Conservation (phyloP, 2,797 vertebrate genomes). For the Neosilurus mollespiculum region DNA sequence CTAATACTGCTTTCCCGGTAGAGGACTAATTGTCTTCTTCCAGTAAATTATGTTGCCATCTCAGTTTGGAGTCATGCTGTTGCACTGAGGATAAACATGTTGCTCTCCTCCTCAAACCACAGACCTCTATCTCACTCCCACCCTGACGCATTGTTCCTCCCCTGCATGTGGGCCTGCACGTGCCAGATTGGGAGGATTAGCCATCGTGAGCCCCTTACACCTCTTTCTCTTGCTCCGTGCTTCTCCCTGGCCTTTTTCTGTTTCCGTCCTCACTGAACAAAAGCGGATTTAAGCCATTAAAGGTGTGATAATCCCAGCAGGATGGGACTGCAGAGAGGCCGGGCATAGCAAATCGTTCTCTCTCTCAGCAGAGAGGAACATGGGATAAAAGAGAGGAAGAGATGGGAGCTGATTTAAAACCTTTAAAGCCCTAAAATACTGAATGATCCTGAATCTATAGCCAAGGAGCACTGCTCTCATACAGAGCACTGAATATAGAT, state of each 20-base stretch:
- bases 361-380: conserved; percentile 9
- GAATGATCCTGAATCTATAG: conserved; percentile 10
- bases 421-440: conserved; percentile 22
- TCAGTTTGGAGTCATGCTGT: conserved; percentile 27
- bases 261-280: conserved; percentile 47
- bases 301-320: conserved; percentile 56
- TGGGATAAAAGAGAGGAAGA: conserved; percentile 1
- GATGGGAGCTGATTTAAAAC: conserved; percentile 21
- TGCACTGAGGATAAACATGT: conserved; percentile 44
- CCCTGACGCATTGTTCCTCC: conserved; percentile 36
- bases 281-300: conserved; percentile 58
- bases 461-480: not conserved
- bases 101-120: conserved; percentile 14
- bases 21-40: conserved; percentile 35
- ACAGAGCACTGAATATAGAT: not conserved
- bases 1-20: conserved; percentile 2
- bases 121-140: conserved; percentile 36
- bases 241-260: conserved; percentile 25
- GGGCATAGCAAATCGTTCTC: conserved; percentile 25
- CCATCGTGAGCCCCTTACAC: conserved; percentile 24
- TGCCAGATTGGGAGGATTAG: conserved; percentile 51
- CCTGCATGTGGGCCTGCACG: conserved; percentile 24
- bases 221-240: not conserved
- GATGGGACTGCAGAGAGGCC: conserved; percentile 39
- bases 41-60: conserved; percentile 44